Percentiles rank a stretch among this genome's conserved stretches.
Conservation (phyloP, 2,113 vertebrate species). For the Colistium nudipinnis region DNA sequence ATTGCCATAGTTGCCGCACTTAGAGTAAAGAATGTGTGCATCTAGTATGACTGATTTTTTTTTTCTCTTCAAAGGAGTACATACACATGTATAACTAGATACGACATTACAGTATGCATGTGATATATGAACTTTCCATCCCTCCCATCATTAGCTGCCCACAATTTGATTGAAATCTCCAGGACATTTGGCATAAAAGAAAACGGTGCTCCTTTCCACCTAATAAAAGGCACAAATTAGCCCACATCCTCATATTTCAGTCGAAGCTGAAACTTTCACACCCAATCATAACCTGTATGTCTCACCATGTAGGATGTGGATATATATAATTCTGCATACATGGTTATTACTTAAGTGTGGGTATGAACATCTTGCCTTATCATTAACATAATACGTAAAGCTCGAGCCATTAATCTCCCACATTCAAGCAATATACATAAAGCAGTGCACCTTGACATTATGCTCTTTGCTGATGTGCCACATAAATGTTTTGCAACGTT, state of each 20-base stretch:
- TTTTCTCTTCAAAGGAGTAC: slow-evolving; percentile 47
- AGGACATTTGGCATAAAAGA: slow-evolving; percentile 59
- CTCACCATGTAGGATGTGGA: slow-evolving; percentile 46
- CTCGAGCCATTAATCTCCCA: slow-evolving; percentile 30
- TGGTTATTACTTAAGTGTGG: slow-evolving; percentile 42
- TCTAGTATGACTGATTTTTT: not conserved
- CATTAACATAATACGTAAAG: slow-evolving; percentile 38
- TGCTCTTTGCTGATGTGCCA: slow-evolving; percentile 26
- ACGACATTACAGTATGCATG: slow-evolving; percentile 3
- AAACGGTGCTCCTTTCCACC: slow-evolving; percentile 53
- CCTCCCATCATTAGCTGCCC: slow-evolving; percentile 45
- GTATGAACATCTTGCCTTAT: slow-evolving; percentile 34
- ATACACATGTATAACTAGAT: slow-evolving; percentile 56
- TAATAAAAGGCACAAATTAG: slow-evolving; percentile 57
- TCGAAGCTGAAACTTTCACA: slow-evolving; percentile 20
- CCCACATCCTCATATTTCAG: slow-evolving; percentile 33
- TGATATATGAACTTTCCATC: slow-evolving; percentile 35
- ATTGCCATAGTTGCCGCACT: slow-evolving; percentile 20
- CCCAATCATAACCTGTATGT: slow-evolving; percentile 37
- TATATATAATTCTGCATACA: slow-evolving; percentile 52
- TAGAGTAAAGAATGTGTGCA: slow-evolving; percentile 32
- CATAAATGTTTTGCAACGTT: slow-evolving; percentile 21
- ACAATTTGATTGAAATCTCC: slow-evolving; percentile 41
- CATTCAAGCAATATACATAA: slow-evolving; percentile 39
- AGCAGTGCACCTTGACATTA: slow-evolving; percentile 21